phyloP scores from a whole-genome alignment of 2,113 vertebrate species.

The Poeciliopsis occidentalis region DNA sequence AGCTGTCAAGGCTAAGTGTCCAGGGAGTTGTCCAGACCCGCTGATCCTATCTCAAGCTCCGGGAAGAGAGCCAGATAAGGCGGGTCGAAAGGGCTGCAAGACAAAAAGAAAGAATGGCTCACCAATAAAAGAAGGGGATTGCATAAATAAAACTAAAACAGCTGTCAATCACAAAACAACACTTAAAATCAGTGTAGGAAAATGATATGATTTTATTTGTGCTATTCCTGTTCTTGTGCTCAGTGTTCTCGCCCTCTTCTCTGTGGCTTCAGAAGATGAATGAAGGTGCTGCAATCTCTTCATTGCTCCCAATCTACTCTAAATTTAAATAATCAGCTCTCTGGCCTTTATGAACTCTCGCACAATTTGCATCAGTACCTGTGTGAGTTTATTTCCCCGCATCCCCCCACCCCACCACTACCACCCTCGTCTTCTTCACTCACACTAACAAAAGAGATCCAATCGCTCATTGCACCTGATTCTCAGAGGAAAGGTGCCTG shows the following conservation, averaged over 20 bases:
- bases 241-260: neutral
- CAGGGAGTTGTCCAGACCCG: conserved; percentile 44
- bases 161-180: conserved; percentile 37
- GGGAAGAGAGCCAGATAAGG: conserved; percentile 38
- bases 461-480: conserved; percentile 4
- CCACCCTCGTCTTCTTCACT: neutral
- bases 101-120: conserved; percentile 46
- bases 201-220: neutral
- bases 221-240: conserved; percentile 11
- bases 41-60: conserved; percentile 37
- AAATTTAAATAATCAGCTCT: conserved; percentile 9
- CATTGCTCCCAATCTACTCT: neutral
- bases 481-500: conserved; percentile 20
- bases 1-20: conserved; percentile 50
- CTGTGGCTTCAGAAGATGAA: conserved; percentile 22
- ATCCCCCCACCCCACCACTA: too few species aligned
- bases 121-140: conserved; percentile 30
- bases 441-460: conserved; percentile 8
- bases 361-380: conserved; percentile 18
- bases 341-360: conserved; percentile 22
- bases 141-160: conserved; percentile 17
- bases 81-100: conserved; percentile 30
- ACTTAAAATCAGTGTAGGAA: conserved; percentile 23
- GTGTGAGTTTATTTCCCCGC: neutral
- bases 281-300: conserved; percentile 16